Conservation (phyloP, 2,888 invertebrate species). For the Zele albiditarsus region DNA sequence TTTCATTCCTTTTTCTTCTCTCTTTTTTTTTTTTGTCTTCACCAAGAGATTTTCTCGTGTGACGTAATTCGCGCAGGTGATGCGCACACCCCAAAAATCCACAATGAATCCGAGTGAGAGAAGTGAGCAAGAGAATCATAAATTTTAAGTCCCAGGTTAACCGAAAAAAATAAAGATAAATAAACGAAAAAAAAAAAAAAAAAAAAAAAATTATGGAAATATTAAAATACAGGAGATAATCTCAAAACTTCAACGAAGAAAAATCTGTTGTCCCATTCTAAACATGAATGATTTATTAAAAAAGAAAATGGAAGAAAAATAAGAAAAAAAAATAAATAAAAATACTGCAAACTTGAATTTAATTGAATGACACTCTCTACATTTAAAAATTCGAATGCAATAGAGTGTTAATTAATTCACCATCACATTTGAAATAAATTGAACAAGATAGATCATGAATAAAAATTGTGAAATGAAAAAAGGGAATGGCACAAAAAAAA, state of each 20-base stretch:
- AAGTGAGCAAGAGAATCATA: not conserved
- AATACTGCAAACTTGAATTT: not conserved
- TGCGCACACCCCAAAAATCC: not conserved
- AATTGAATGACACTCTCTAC: not conserved
- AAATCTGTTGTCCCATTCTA: not conserved
- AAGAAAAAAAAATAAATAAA: too few species aligned
- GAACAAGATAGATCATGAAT: not conserved
- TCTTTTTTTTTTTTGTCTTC: not conserved
- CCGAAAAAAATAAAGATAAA: not conserved
- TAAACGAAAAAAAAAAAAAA: not conserved
- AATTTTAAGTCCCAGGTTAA: not conserved
- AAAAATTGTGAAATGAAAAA: not conserved
- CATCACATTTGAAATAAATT: not conserved
- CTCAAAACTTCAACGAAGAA: not conserved
- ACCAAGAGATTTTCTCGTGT: slow-evolving; percentile 10
- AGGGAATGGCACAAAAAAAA: not conserved
- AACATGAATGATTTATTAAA: not conserved
- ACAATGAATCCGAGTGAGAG: not conserved
- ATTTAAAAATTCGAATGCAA: not conserved
- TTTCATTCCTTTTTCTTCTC: too few species aligned
- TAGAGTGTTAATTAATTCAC: not conserved
- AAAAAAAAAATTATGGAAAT: too few species aligned
- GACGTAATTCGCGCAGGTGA: slow-evolving; percentile 1
- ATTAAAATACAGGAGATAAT: not conserved
- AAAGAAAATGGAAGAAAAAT: too few species aligned